Base-by-base conservation (phyloP, 1,140 invertebrate species). In the Papilio polytes region DNA sequence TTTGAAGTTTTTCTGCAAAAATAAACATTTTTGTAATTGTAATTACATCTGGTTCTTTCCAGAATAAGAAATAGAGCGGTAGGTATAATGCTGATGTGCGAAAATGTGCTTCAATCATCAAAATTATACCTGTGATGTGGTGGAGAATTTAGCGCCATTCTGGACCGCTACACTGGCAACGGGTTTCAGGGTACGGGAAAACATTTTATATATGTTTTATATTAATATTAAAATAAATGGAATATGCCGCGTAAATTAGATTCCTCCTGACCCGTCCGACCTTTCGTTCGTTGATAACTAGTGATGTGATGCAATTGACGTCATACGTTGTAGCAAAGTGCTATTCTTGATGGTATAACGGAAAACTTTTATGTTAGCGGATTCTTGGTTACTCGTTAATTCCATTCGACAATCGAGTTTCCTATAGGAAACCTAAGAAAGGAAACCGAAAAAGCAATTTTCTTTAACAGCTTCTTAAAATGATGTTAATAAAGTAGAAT, bases 1-100 rank as follows among this genome's bases (percentile, higher is more conserved):
- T 96, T 99, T 99, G 85, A 96, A 96, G 95, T 97, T 96, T 82
- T 95, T 96, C 97, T 97, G 86, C 78, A 81, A 70, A 63, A 51
- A 22, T 22, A 66, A 48, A 36, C 59, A 53, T 63, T 41, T 31
- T 59, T 63, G 36, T 22, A 74, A 46, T 56, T 56, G 44, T 20
- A 81, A 22, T 20, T 51, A 12, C 22, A 18, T 13, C 46, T 13
- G 22, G 74, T 36, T 74, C 56, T 81, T 74, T 70, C 7, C 36
- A 44, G 53, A 80, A 41, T 20, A n/a, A n/a, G 13, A 8, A 26
- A 20, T 51, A 26, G n/a, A 9, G 13, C 18, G 9, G 2, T 41
- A n/a, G 15, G 13, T 10, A 51, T 26, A 48, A 10, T 20, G 46
- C 20, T 51, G 41, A 15, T 44, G 59, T 22, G 77, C 56, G 20